phyloP scores from a whole-genome alignment of 2,797 vertebrate species.

The Menidia menidia region DNA sequence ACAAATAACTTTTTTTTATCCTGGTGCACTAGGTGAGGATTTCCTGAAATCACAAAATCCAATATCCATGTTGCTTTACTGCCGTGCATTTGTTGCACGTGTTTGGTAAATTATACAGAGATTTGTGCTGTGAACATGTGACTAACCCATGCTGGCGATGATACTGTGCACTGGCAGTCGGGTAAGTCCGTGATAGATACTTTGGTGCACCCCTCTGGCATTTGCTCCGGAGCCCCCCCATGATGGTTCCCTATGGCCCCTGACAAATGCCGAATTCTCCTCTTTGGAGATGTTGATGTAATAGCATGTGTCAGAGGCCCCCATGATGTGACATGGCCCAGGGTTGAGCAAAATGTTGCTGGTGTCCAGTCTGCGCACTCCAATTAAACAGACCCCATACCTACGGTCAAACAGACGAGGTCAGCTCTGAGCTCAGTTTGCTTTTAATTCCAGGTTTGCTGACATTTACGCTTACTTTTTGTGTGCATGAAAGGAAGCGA shows the following conservation, averaged over 20 bases:
- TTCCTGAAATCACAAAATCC: constrained; percentile 50
- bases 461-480: constrained; percentile 83
- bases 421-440: background rate
- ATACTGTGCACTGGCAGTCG: constrained; percentile 89
- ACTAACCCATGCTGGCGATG: constrained; percentile 90
- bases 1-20: constrained; percentile 10
- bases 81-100: constrained; percentile 18
- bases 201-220: constrained; percentile 73
- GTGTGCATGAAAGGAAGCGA: constrained; percentile 88
- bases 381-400: constrained; percentile 88
- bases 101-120: constrained; percentile 41
- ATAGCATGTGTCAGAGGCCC: constrained; percentile 86
- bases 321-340: constrained; percentile 88
- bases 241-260: constrained; percentile 82
- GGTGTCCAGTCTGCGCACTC: constrained; percentile 84
- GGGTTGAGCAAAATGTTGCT: constrained; percentile 88
- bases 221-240: constrained; percentile 76
- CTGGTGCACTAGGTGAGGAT: constrained; percentile 65
- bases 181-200: constrained; percentile 87
- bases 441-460: background rate
- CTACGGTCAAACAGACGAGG: constrained; percentile 59
- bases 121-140: background rate
- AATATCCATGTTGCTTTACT: constrained; percentile 26
- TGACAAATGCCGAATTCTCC: constrained; percentile 88
- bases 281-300: constrained; percentile 91